Conservation (phyloP, 2,797 vertebrate species). For the Channa striata region DNA sequence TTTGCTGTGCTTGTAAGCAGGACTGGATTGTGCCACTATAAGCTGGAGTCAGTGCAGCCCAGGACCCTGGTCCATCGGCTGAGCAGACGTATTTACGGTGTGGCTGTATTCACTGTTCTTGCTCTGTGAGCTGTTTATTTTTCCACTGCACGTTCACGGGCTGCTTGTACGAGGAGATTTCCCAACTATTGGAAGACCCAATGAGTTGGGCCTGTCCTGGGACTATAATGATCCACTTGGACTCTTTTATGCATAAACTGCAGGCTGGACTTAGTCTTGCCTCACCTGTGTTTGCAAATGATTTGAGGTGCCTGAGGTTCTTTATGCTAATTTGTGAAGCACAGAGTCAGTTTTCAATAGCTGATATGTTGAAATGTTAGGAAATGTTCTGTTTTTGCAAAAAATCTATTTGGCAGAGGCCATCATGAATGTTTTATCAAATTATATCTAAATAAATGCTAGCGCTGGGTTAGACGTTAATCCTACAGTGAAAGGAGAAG, state of each 20-base stretch:
- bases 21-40: conserved; percentile 31
- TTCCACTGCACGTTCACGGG: conserved; percentile 67
- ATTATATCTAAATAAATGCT: not conserved
- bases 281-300: conserved; percentile 53
- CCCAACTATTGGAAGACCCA: conserved; percentile 47
- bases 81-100: conserved; percentile 70
- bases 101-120: conserved; percentile 58
- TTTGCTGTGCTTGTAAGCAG: conserved; percentile 12
- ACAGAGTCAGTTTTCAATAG: conserved; percentile 4
- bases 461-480: too few relatives aligned
- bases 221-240: conserved; percentile 64
- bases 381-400: not conserved
- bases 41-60: conserved; percentile 25
- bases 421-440: not conserved
- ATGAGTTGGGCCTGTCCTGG: conserved; percentile 57
- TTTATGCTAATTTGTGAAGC: conserved; percentile 41
- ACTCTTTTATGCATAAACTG: conserved; percentile 52
- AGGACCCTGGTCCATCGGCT: conserved; percentile 48
- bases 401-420: not conserved
- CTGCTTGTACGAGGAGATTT: conserved; percentile 67
- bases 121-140: conserved; percentile 66
- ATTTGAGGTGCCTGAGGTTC: conserved; percentile 47
- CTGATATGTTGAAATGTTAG: conserved; percentile 3
- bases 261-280: conserved; percentile 57
- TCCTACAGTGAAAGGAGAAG: too few relatives aligned